Base-by-base conservation (phyloP, 2,797 vertebrate genomes). In the Mallotus villosus region DNA sequence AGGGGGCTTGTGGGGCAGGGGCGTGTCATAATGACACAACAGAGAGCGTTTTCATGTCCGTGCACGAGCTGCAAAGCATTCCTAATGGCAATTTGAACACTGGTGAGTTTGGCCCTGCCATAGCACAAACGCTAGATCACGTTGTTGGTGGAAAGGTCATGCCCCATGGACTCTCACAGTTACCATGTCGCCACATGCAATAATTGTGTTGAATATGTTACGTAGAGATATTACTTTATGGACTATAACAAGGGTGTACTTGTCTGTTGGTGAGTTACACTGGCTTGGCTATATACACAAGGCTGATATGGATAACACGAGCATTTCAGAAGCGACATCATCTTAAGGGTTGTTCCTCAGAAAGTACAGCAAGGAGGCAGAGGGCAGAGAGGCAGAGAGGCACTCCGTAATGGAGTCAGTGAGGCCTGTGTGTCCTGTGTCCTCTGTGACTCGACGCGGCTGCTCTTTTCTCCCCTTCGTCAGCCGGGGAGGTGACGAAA, bases 1-100 rank as follows among this genome's bases (percentile, higher is more conserved):
- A 19, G 57, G 41, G 61, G 64, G 58, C 34, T 19, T 68, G 27
- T 62, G 63, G n/a, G 67, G 29, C 12, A 7, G 34, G 34, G n/a
- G 19, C 12, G 19, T 34, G 11, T 19, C 22, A 70, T 67, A 71
- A 66, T 67, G 62, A 75, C 71, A 75, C 63, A 32, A 67, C 63
- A 57, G 29, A 12, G 61, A 71, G 49, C 60, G 69, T 67, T 67
- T 29, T 63, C 68, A 55, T 75, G 69, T 71, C 69, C 69, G 63
- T 63, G 32, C 22, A 11, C n/a, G n/a, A 11, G n/a, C 24, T 27
- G 17, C 37, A 24, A 14, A 68, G 70, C 61, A 58, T 57, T 58
- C 11, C 11, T 34, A 63, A 59, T 34, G 53, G 71, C 17, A 69
- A 69, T 73, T 22, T 70, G 37, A 37, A 72, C 66, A 69, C 67